Base-by-base conservation (phyloP, 2,113 vertebrate species). In the Holacanthus passer region DNA sequence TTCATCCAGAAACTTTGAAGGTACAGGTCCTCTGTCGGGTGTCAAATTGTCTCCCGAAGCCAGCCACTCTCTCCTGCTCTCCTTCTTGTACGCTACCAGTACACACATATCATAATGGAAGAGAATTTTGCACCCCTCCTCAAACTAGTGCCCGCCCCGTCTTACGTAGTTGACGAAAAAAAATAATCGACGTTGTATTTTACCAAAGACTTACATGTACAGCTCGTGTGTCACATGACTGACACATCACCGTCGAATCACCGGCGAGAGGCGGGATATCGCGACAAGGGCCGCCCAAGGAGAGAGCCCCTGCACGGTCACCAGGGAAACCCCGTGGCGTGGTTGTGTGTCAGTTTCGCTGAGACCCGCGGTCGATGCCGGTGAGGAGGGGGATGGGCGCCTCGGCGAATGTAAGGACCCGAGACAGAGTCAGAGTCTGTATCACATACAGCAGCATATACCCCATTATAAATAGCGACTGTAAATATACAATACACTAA, bases 291-390 rank as follows among this genome's bases (percentile, higher is more conserved):
- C 91, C 90, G 87, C 86, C 94, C 90, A 79, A 78, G 14, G 47
- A 82, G 72, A 68, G 81, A 84, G 96, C 96, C 97, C 97, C 96
- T 97, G 97, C 96, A 92, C 92, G 92, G 94, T 94, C 92, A 93
- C 86, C 89, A 66, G 93, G 96, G 96, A 96, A 97, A 97, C 97
- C 97, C 97, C 96, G 96, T 96, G 93, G 93, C 93, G 93, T 95
- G 96, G 96, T 96, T 96, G 96, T 96, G 96, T 97, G 97, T 98
- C 97, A 97, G 96, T 94, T 95, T 94, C 91, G 92, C 85, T 95
- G 91, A 91, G 92, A 92, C 96, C 96, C 94, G 96, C 94, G 95
- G 92, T 96, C 87, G 94, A 93, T 93, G 96, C 96, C 96, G 95
- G 97, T 90, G 94, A 95, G 93, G 96, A 95, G 96, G 96, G 96